phyloP scores from a whole-genome alignment of 2,888 invertebrate species.

The Cephus nigrinus region DNA sequence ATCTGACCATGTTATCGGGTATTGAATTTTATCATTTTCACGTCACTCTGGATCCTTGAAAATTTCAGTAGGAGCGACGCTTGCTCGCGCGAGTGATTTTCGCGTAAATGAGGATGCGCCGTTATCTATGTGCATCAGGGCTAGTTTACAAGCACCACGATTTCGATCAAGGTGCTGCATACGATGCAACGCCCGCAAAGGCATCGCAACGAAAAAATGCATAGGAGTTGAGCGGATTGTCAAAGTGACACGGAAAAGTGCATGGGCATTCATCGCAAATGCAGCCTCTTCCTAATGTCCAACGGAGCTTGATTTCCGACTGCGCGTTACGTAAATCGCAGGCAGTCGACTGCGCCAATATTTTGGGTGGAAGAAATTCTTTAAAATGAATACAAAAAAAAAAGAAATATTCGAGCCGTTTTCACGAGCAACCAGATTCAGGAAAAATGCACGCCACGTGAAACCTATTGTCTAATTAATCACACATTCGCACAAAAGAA shows the following conservation, averaged over 20 bases:
- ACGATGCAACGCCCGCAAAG: neutral
- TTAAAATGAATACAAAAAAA: too few relatives aligned
- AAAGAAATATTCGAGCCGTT: too few relatives aligned
- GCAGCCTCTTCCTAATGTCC: neutral
- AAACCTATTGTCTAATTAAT: too few relatives aligned
- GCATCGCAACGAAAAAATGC: neutral
- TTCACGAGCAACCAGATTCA: too few relatives aligned
- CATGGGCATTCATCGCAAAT: neutral
- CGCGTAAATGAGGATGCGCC: slow-evolving; percentile 27
- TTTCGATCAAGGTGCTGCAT: slow-evolving; percentile 16
- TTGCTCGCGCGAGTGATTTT: slow-evolving; percentile 15
- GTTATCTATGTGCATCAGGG: slow-evolving; percentile 29
- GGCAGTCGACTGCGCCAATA: neutral
- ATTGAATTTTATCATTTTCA: too few relatives aligned
- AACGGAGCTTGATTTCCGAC: neutral
- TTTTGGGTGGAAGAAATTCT: neutral
- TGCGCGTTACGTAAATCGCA: neutral
- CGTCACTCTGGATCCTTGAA: neutral
- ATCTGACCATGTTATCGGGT: too few relatives aligned
- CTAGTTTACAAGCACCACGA: slow-evolving; percentile 28
- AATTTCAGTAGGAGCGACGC: neutral
- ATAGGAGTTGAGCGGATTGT: neutral
- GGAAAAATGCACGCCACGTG: too few relatives aligned
- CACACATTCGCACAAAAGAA: too few relatives aligned
- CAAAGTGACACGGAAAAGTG: neutral